These are phyloP conservation scores for Petroica traversi DNA, from an alignment of 2,113 vertebrate genomes.

Conservation along the genomic window DNA sequence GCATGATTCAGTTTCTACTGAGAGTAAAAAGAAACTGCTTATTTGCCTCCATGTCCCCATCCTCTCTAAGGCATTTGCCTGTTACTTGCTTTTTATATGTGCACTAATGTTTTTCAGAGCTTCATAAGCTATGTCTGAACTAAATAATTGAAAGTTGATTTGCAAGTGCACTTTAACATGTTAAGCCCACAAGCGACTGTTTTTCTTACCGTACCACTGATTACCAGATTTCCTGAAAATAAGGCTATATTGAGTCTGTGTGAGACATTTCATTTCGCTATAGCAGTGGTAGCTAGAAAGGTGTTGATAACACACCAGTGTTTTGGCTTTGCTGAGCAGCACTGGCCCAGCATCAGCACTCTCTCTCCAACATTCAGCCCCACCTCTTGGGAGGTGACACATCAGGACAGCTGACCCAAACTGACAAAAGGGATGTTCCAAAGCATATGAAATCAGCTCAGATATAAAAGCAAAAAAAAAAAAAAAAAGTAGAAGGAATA, in stretches of 20 bases:
- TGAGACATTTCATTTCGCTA: background rate
- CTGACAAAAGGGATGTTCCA: background rate
- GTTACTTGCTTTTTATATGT: background rate
- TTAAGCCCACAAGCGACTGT: rapidly evolving
- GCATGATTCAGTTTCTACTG: background rate
- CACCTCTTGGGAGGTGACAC: background rate
- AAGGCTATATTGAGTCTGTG: background rate
- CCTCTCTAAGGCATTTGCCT: background rate
- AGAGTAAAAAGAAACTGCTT: background rate
- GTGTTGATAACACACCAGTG: background rate
- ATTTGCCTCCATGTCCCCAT: background rate
- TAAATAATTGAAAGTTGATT: background rate
- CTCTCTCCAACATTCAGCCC: background rate
- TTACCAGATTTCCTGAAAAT: background rate
- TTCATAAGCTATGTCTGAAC: background rate
- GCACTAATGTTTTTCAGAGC: background rate
- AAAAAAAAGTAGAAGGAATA: too few species aligned
- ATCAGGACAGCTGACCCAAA: background rate
- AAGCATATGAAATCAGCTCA: background rate
- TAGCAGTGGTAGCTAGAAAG: background rate
- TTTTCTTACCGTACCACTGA: background rate
- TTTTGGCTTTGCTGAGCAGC: background rate
- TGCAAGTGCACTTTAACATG: background rate
- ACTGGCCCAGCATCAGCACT: background rate
- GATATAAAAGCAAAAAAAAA: background rate